A percentile compares a stretch with the other conserved stretches of the same genome.
phyloP scores from a whole-genome alignment of 2,113 vertebrate genomes.

The Morone saxatilis region DNA sequence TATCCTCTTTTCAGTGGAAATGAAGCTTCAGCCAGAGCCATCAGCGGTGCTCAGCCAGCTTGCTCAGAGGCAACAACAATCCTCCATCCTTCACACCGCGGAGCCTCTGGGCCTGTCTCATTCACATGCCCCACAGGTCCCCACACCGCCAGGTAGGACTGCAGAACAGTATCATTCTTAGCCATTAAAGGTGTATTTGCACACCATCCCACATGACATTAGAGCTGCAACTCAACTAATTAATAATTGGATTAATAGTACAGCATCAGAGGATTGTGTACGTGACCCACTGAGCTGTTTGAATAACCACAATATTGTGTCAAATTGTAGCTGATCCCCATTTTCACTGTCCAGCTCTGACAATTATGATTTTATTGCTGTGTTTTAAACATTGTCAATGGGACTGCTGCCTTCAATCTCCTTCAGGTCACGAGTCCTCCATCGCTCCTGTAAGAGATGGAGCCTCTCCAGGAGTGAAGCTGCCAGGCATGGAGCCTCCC shows the following conservation, averaged over 20 bases:
- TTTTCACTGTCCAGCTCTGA: background rate
- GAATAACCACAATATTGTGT: background rate
- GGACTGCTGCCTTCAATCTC: constrained; percentile 31
- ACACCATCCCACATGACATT: background rate
- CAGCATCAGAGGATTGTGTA: background rate
- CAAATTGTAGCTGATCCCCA: background rate
- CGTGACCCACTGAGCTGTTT: background rate
- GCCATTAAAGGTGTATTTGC: background rate
- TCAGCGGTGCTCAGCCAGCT: constrained; percentile 95
- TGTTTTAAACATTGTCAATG: background rate
- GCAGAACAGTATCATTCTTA: background rate
- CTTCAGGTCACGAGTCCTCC: constrained; percentile 88
- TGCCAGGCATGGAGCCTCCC: constrained; percentile 82
- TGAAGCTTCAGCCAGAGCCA: constrained; percentile 95
- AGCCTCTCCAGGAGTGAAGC: constrained; percentile 84
- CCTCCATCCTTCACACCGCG: constrained; percentile 64
- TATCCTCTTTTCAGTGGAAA: constrained; percentile 83
- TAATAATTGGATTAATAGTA: background rate
- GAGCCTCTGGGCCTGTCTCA: constrained; percentile 69
- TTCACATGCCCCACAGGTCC: constrained; percentile 75
- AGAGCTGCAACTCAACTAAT: background rate
- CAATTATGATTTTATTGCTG: background rate
- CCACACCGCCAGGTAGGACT: constrained; percentile 78
- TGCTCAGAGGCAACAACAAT: constrained; percentile 90
- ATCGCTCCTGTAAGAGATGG: constrained; percentile 82